These are phyloP conservation scores for Sphenodon punctatus DNA, from an alignment of 2,797 vertebrate genomes.

Conservation along the genomic window DNA sequence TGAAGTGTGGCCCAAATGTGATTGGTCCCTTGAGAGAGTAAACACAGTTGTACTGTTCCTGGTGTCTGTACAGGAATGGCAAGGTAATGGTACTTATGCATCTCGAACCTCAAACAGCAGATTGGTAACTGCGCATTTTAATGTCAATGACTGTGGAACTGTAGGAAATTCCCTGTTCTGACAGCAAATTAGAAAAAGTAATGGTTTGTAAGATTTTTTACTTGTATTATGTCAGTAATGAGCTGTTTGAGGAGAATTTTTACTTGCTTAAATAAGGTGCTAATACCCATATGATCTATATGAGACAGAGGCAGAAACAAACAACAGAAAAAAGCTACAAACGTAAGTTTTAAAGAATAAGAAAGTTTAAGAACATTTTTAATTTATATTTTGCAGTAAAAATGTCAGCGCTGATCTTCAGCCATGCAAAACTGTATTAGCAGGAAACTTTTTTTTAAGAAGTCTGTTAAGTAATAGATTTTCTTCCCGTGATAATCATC, in stretches of 20 bases:
- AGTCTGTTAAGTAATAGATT: slow-evolving; percentile 16
- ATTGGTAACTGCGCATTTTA: not conserved
- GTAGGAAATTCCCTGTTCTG: not conserved
- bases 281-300: not conserved
- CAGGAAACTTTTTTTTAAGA: slow-evolving; percentile 10
- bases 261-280: not conserved
- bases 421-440: slow-evolving; percentile 63
- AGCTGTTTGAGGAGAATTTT: not conserved
- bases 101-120: not conserved
- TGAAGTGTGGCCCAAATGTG: too few species aligned
- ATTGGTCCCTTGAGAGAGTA: not conserved
- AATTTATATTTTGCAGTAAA: slow-evolving; percentile 50
- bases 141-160: not conserved
- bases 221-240: too few species aligned
- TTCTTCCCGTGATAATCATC: slow-evolving; percentile 42
- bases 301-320: too few species aligned
- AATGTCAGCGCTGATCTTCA: slow-evolving; percentile 19
- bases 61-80: not conserved
- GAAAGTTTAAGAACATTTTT: slow-evolving; percentile 33
- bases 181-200: too few species aligned
- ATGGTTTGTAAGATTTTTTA: too few species aligned
- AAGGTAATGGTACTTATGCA: not conserved
- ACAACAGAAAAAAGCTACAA: not conserved
- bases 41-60: not conserved
- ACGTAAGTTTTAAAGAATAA: slow-evolving; percentile 14